Evolutionary conservation across 1,140 invertebrate species (phyloP).

Genomic region (Hyphantria cunea): DNA sequence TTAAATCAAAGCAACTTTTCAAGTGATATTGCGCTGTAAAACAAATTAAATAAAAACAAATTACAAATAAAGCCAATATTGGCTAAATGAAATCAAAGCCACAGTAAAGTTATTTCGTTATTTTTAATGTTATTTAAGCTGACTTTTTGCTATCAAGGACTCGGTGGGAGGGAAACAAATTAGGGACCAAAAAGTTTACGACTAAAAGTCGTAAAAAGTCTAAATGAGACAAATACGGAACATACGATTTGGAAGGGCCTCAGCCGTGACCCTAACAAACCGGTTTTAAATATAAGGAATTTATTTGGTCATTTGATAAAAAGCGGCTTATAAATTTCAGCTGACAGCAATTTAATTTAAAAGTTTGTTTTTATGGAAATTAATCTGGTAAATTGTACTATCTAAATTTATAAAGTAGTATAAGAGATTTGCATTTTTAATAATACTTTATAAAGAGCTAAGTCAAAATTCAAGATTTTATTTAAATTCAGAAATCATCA

Average conservation of each 20-base stretch:
- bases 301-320: conserved; percentile 1
- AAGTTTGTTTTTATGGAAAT: not conserved
- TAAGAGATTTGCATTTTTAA: too few relatives aligned
- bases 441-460: too few relatives aligned
- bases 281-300: not conserved
- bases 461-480: too few relatives aligned
- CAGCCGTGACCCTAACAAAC: not conserved
- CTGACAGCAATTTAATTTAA: not conserved
- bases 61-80: not conserved
- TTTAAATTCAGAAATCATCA: too few relatives aligned
- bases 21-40: conserved; percentile 31
- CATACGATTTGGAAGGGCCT: not conserved
- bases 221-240: conserved; percentile 2
- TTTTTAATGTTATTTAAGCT: not conserved
- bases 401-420: too few relatives aligned
- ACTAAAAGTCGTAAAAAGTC: conserved; percentile 6
- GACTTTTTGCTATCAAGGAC: not conserved
- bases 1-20: too few relatives aligned
- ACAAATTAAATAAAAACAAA: conserved; percentile 35
- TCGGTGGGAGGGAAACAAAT: not conserved
- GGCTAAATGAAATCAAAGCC: not conserved
- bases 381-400: too few relatives aligned
- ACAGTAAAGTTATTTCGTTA: not conserved
- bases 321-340: not conserved
- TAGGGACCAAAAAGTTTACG: not conserved